Evolutionary conservation across 1,140 invertebrate species (phyloP), one percentile per base, ranked within the genome.

Genomic region (Batillaria attramentaria): DNA sequence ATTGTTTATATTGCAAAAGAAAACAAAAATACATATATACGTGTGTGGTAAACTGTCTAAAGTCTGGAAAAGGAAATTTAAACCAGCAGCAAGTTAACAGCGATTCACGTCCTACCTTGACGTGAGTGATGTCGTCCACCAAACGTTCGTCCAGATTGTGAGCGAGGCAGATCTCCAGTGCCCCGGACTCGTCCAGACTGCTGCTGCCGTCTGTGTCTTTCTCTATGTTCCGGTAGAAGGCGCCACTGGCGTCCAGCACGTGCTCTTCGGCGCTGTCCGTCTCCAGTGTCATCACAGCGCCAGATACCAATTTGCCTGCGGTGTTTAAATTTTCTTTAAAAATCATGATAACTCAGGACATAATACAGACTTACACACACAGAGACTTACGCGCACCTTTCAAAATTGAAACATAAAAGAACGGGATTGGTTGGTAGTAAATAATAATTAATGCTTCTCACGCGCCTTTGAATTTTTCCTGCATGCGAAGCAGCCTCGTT

Each of bases 391-490:
- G n/a, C n/a, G n/a, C n/a, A n/a, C n/a, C n/a, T n/a, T n/a, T n/a
- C n/a, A n/a, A n/a, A n/a, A n/a, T n/a, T n/a, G n/a, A n/a, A n/a
- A n/a, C n/a, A n/a, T n/a, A n/a, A n/a, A n/a, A n/a, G n/a, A n/a
- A n/a, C n/a, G n/a, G n/a, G n/a, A n/a, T n/a, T n/a, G n/a, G n/a
- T n/a, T n/a, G n/a, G n/a, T n/a, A n/a, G n/a, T n/a, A n/a, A n/a
- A n/a, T n/a, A n/a, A n/a, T n/a, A n/a, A n/a, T n/a, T n/a, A n/a
- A n/a, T n/a, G n/a, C n/a, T n/a, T n/a, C n/a, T n/a, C n/a, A n/a
- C n/a, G n/a, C 57, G 8, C 81, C 82, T 62, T 80, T 70, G 54
- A 68, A 85, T 2, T 70, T 82, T 77, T 85, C 84, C 18, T 72
- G 72, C 43, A 81, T 80, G 35, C 73, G 41, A 6, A 72, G 62